phyloP scores from a whole-genome alignment of 2,113 vertebrate genomes.

The Oryzias melastigma region DNA sequence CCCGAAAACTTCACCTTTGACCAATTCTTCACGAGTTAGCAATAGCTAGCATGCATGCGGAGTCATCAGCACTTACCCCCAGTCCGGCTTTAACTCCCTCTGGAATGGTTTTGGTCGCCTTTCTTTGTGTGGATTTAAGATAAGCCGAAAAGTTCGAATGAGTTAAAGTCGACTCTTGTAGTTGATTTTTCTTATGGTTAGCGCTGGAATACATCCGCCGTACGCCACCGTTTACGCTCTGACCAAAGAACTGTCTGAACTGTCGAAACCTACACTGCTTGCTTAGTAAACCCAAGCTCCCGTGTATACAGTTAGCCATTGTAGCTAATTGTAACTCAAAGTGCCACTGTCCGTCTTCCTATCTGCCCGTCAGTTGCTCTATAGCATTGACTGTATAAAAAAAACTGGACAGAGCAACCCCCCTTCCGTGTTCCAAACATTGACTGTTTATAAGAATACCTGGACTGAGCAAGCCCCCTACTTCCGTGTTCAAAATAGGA shows the following conservation, averaged over 20 bases:
- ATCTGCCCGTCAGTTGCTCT: neutral
- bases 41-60: too few relatives aligned
- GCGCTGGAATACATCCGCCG: constrained; percentile 52
- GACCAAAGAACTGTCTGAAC: constrained; percentile 6
- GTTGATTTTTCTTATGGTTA: constrained; percentile 58
- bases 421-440: too few relatives aligned
- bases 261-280: constrained; percentile 4
- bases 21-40: neutral
- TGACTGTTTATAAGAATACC: too few relatives aligned
- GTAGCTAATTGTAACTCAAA: neutral
- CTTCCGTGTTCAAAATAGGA: too few relatives aligned
- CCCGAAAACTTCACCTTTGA: neutral
- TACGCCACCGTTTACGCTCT: neutral
- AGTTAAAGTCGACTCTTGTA: constrained; percentile 29
- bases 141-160: constrained; percentile 40
- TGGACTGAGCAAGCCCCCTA: too few relatives aligned
- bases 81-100: too few relatives aligned
- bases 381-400: too few relatives aligned
- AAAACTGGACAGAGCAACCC: too few relatives aligned
- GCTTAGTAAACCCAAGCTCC: constrained; percentile 31
- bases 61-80: neutral
- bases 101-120: constrained; percentile 38
- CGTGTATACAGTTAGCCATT: constrained; percentile 50
- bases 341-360: neutral
- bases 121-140: constrained; percentile 12